These are phyloP conservation scores for Eudyptes chrysolophus DNA, from an alignment of 2,113 vertebrate species.

Conservation along the genomic window DNA sequence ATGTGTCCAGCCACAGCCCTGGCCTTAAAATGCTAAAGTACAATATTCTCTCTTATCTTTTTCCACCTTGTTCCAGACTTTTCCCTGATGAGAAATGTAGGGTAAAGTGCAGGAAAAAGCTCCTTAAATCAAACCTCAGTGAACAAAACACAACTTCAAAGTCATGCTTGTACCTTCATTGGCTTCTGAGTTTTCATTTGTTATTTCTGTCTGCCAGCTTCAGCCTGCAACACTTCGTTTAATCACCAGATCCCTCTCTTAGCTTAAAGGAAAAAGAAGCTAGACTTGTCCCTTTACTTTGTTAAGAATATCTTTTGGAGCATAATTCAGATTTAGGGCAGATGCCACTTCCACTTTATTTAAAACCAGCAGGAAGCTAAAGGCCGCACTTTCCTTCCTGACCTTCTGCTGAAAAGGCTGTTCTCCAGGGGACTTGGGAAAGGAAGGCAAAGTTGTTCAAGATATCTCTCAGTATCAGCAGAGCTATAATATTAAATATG, in stretches of 20 bases:
- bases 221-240: neutral
- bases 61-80: neutral
- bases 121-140: neutral
- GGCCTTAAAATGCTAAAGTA: neutral
- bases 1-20: neutral
- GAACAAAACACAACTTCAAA: neutral
- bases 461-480: neutral
- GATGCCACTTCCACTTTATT: constrained; percentile 2
- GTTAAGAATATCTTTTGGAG: neutral
- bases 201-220: neutral
- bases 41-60: neutral
- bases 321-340: neutral
- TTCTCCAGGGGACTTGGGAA: neutral
- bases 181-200: neutral
- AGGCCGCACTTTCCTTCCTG: neutral
- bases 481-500: neutral
- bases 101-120: neutral
- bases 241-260: neutral
- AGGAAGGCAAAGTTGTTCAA: neutral
- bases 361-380: neutral
- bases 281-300: neutral
- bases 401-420: neutral
- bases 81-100: neutral
- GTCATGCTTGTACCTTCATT: neutral
- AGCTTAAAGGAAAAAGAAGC: neutral